phyloP scores from a whole-genome alignment of 1,140 invertebrate genomes.

The Brachionus sp. region DNA sequence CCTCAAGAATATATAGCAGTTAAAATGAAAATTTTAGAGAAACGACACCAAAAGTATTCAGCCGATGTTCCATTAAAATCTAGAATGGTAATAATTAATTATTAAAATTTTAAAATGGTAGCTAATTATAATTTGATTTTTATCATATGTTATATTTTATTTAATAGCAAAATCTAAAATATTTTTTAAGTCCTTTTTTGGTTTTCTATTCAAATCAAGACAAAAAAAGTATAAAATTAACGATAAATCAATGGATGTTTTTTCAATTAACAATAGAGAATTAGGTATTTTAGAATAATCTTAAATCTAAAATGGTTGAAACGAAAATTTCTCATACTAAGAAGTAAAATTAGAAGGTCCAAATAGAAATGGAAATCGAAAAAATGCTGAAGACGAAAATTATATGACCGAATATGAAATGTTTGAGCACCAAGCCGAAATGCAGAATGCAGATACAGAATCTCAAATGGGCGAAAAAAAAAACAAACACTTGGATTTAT shows the following conservation, averaged over 20 bases:
- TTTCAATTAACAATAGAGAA: not conserved
- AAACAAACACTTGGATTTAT: not conserved
- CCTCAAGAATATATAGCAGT: not conserved
- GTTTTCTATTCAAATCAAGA: not conserved
- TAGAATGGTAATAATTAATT: too few species aligned
- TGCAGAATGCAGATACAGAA: conserved; percentile 13
- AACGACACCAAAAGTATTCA: too few species aligned
- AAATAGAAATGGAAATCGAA: too few species aligned
- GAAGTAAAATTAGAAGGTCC: too few species aligned
- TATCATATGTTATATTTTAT: too few species aligned
- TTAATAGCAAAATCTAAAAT: too few species aligned
- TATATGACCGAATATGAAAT: conserved; percentile 37
- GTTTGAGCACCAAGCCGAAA: not conserved
- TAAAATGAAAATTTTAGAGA: not conserved
- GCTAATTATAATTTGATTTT: too few species aligned
- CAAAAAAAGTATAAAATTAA: not conserved
- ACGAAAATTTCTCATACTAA: too few species aligned
- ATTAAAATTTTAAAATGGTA: too few species aligned
- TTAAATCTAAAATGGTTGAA: not conserved
- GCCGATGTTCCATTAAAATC: too few species aligned
- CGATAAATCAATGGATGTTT: not conserved
- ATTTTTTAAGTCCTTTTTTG: not conserved
- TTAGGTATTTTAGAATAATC: not conserved
- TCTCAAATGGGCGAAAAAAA: not conserved
- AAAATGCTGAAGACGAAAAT: too few species aligned